Conservation (phyloP, 2,797 vertebrate species). For the Anniella stebbinsi region DNA sequence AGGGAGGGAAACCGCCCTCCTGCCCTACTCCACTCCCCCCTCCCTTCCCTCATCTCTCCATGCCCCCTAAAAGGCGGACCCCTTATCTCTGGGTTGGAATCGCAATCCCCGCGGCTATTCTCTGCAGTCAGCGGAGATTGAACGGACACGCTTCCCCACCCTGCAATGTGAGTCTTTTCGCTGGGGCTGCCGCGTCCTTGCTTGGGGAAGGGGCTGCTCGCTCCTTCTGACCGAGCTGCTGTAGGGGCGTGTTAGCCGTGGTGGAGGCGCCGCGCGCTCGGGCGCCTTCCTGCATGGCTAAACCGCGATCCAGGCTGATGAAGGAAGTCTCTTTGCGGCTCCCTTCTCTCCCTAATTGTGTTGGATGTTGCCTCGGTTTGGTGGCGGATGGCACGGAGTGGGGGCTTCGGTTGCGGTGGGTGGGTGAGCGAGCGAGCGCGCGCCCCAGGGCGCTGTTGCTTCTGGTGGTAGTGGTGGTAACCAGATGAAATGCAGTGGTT, state of each 20-base stretch:
- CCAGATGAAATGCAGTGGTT: conserved; percentile 29
- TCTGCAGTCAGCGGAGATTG: conserved; percentile 68
- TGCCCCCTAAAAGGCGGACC: conserved; percentile 65
- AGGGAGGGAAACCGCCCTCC: background rate
- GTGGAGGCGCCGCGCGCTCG: background rate
- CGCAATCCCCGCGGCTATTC: conserved; percentile 68
- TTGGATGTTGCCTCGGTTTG: background rate
- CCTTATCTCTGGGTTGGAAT: conserved; percentile 66
- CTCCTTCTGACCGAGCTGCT: background rate
- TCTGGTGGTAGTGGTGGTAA: conserved; percentile 4
- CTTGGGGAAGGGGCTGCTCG: conserved; percentile 18
- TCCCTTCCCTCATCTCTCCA: background rate
- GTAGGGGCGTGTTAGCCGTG: background rate
- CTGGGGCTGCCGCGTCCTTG: background rate
- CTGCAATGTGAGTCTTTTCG: conserved; percentile 86
- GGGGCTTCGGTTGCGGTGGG: background rate
- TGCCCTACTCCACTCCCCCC: background rate
- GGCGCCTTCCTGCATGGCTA: background rate
- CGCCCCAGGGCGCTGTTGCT: conserved; percentile 19
- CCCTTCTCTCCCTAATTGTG: background rate
- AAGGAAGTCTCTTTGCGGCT: background rate
- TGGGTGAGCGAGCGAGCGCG: background rate
- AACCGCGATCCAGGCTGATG: background rate
- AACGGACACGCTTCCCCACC: conserved; percentile 89
- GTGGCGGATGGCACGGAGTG: background rate